phyloP scores from a whole-genome alignment of 2,888 invertebrate species.

The Hyalella azteca region DNA sequence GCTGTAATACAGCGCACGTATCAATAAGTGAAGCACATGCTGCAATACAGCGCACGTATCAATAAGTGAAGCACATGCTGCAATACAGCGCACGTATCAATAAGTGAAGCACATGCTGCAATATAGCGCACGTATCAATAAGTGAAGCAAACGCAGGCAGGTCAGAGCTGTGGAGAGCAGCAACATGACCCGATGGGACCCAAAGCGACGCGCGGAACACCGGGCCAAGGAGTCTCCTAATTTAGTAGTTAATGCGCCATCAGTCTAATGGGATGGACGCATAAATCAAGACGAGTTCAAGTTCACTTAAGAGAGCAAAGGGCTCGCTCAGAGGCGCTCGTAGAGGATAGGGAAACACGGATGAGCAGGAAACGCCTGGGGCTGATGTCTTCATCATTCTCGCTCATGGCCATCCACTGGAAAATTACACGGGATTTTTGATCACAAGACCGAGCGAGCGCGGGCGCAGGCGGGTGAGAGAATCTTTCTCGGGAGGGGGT shows the following conservation, averaged over 20 bases:
- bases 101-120: background rate
- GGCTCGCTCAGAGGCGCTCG: background rate
- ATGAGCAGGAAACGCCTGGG: constrained; percentile 7
- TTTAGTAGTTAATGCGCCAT: constrained; percentile 32
- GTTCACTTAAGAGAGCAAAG: constrained; percentile 8
- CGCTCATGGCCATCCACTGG: constrained; percentile 20
- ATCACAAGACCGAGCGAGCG: constrained; percentile 1
- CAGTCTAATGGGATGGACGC: constrained; percentile 22
- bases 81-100: too few relatives aligned
- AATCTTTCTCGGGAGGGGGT: too few relatives aligned
- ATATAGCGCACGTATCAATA: background rate
- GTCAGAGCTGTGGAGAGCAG: too few relatives aligned
- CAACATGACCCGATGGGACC: background rate
- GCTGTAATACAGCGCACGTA: too few relatives aligned
- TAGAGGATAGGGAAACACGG: background rate
- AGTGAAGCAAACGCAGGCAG: background rate
- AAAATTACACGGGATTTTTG: constrained; percentile 34
- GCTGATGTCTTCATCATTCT: constrained; percentile 33
- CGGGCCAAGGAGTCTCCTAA: constrained; percentile 13
- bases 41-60: too few relatives aligned
- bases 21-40: background rate
- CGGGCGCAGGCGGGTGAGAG: background rate
- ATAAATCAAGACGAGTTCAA: constrained; percentile 34
- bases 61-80: too few relatives aligned
- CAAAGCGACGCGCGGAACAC: background rate